A percentile compares a stretch with the other conserved stretches of the same genome.
phyloP scores from a whole-genome alignment of 35 echinoderm and acorn worm species.

The Nesometra sesokonis region DNA sequence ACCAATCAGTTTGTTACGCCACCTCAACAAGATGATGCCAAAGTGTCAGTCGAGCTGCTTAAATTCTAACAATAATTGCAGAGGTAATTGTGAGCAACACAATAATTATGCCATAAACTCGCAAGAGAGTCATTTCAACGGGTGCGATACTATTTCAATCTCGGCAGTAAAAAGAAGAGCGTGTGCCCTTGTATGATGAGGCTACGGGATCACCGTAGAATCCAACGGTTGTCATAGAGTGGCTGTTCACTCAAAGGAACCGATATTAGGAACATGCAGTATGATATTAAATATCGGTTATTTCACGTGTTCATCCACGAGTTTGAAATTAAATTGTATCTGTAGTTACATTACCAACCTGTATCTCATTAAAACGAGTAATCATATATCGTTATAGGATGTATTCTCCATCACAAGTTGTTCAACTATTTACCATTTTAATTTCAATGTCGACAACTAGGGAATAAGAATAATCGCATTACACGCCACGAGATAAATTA shows the following conservation, averaged over 20 bases:
- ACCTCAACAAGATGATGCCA: too few relatives aligned
- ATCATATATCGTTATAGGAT: not conserved
- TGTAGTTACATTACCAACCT: not conserved
- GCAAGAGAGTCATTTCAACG: too few relatives aligned
- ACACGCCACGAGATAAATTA: not conserved
- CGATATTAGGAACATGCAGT: not conserved
- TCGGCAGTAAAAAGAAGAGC: too few relatives aligned
- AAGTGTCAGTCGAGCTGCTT: too few relatives aligned
- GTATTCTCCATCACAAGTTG: not conserved
- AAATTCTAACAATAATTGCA: too few relatives aligned
- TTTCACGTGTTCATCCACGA: not conserved
- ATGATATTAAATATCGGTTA: not conserved
- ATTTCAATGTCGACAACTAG: not conserved
- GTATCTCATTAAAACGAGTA: not conserved
- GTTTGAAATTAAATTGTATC: not conserved
- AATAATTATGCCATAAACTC: too few relatives aligned
- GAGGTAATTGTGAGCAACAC: too few relatives aligned
- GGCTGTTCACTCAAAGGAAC: not conserved
- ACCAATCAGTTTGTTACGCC: too few relatives aligned
- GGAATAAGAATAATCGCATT: not conserved
- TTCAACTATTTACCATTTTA: slow-evolving; percentile 1
- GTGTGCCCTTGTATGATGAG: too few relatives aligned
- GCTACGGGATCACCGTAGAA: too few relatives aligned
- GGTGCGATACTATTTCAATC: too few relatives aligned
- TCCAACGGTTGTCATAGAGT: too few relatives aligned